phyloP scores from a whole-genome alignment of 2,888 invertebrate species.

The Parasteatoda lunata region DNA sequence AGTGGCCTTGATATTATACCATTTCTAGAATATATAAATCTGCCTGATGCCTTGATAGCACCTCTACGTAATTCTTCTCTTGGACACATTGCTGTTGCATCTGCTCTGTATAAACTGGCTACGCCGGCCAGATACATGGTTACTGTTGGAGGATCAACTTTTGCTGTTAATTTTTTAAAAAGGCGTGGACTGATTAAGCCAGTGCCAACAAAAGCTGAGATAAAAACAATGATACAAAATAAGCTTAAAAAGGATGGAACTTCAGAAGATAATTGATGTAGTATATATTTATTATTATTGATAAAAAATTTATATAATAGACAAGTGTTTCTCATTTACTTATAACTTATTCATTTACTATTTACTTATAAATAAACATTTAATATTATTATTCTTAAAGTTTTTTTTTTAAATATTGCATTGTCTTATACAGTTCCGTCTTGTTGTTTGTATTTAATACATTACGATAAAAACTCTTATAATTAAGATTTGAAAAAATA shows the following conservation, averaged over 20 bases:
- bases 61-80: slow-evolving; percentile 85
- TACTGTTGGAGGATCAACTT: slow-evolving; percentile 76
- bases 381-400: too few species aligned
- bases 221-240: slow-evolving; percentile 62
- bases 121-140: slow-evolving; percentile 94
- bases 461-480: too few species aligned
- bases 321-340: slow-evolving; percentile 7
- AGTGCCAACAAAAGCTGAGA: slow-evolving; percentile 64
- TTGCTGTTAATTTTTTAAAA: slow-evolving; percentile 65
- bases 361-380: too few species aligned
- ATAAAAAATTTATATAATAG: background rate
- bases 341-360: background rate
- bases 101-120: slow-evolving; percentile 93
- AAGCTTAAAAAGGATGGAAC: slow-evolving; percentile 51
- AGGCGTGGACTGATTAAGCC: slow-evolving; percentile 67
- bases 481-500: too few species aligned
- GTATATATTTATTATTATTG: slow-evolving; percentile 19
- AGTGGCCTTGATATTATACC: slow-evolving; percentile 94
- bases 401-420: too few species aligned
- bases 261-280: slow-evolving; percentile 22
- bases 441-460: too few species aligned
- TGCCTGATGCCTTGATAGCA: slow-evolving; percentile 85
- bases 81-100: slow-evolving; percentile 91
- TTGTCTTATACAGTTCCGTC: too few species aligned
- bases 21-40: slow-evolving; percentile 83